These are phyloP conservation scores for Latheticus oryzae DNA, from an alignment of 2,888 invertebrate genomes.

Conservation along the genomic window DNA sequence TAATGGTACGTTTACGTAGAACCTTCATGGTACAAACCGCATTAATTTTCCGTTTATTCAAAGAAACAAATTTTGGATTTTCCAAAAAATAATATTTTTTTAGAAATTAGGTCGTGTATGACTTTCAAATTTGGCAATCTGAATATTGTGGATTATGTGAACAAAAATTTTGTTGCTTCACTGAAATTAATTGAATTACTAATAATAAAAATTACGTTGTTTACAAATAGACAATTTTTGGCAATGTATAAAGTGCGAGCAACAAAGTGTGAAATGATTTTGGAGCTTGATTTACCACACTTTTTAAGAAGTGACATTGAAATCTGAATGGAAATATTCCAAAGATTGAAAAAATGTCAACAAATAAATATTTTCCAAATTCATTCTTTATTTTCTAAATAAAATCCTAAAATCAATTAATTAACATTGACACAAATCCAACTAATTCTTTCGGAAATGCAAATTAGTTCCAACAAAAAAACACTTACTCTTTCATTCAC, in stretches of 20 bases:
- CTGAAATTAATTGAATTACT: not conserved
- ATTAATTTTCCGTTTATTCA: conserved; percentile 3
- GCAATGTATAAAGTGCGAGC: not conserved
- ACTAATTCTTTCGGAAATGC: too few species aligned
- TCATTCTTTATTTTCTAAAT: too few species aligned
- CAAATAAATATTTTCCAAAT: too few species aligned
- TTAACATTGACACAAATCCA: too few species aligned
- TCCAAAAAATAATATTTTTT: not conserved
- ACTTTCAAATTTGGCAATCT: conserved; percentile 23
- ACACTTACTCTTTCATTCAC: too few species aligned
- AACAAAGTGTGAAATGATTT: conserved; percentile 16
- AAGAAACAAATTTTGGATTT: conserved; percentile 5
- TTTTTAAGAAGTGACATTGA: conserved; percentile 23
- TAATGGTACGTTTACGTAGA: not conserved
- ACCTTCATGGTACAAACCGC: conserved; percentile 11
- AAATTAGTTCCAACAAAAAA: too few species aligned
- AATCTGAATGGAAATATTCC: conserved; percentile 7
- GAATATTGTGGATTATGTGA: conserved; percentile 19
- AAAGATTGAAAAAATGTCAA: not conserved
- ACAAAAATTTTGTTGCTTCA: conserved; percentile 17
- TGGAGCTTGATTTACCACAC: conserved; percentile 12
- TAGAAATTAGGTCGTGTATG: conserved; percentile 21
- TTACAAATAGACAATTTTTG: conserved; percentile 1
- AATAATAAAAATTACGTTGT: not conserved
- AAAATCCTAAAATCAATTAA: too few species aligned